These are phyloP conservation scores for Ceratosolen solmsi DNA, from an alignment of 1,140 invertebrate species.

Conservation along the genomic window DNA sequence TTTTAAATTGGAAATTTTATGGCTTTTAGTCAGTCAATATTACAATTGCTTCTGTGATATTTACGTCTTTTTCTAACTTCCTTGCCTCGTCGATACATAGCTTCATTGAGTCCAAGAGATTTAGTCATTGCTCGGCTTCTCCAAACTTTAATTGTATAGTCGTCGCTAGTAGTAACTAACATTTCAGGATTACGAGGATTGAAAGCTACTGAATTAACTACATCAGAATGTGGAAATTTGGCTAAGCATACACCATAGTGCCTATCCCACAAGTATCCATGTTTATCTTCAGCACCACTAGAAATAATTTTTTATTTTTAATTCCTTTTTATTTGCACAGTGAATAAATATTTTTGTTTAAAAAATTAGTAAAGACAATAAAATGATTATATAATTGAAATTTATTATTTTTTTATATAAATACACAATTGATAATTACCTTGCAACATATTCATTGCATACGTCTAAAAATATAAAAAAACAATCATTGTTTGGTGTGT, in stretches of 20 bases:
- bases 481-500: conserved; percentile 90
- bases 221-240: conserved; percentile 85
- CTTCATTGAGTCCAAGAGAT: conserved; percentile 66
- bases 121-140: conserved; percentile 74
- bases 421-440: no score
- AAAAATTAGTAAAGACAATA: no score
- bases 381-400: no score
- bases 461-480: conserved; percentile 94
- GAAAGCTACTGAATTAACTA: conserved; percentile 91
- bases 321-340: no score
- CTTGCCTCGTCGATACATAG: conserved; percentile 62
- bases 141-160: conserved; percentile 86
- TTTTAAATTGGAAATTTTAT: conserved; percentile 71
- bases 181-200: conserved; percentile 88
- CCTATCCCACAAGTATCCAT: conserved; percentile 90
- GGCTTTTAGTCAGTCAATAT: conserved; percentile 69
- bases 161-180: conserved; percentile 91
- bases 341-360: no score
- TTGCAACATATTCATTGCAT: conserved; percentile 88
- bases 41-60: conserved; percentile 65
- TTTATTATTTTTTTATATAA: no score
- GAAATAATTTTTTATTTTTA: no score
- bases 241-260: conserved; percentile 87
- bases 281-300: conserved; percentile 90
- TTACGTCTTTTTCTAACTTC: conserved; percentile 68